Conservation (phyloP, 2,888 invertebrate genomes). For the Parnassius smintheus region DNA sequence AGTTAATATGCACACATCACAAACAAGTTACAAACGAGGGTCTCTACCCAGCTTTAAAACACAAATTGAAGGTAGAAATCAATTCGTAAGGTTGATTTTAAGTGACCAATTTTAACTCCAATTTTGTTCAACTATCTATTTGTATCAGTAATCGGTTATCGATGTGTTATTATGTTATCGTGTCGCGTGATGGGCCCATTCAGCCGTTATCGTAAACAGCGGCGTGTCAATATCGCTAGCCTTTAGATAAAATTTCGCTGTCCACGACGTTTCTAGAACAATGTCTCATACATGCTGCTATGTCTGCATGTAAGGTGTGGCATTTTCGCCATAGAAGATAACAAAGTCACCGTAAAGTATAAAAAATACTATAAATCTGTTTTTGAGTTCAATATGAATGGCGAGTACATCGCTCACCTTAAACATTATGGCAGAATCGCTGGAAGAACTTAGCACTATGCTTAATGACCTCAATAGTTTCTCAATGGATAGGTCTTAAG, state of each 20-base stretch:
- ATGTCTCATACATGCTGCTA: constrained; percentile 7
- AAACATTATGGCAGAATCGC: too few relatives aligned
- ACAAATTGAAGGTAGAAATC: too few relatives aligned
- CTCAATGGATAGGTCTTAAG: too few relatives aligned
- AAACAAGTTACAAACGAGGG: too few relatives aligned
- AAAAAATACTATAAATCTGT: too few relatives aligned
- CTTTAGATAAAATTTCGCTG: constrained; percentile 13
- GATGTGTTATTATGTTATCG: constrained; percentile 3
- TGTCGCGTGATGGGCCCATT: constrained; percentile 17
- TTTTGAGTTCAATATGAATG: too few relatives aligned
- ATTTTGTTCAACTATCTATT: constrained; percentile 5
- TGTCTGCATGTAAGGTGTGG: constrained; percentile 1
- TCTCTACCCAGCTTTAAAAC: too few relatives aligned
- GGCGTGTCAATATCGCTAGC: constrained; percentile 22
- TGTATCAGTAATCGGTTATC: constrained; percentile 9
- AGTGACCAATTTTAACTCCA: not conserved
- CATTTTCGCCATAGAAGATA: constrained; percentile 6
- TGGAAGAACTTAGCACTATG: too few relatives aligned
- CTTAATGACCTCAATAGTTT: too few relatives aligned
- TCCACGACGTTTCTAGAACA: constrained; percentile 23
- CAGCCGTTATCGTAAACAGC: constrained; percentile 14
- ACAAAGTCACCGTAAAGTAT: not conserved
- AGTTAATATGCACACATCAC: too few relatives aligned
- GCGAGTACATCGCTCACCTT: too few relatives aligned
- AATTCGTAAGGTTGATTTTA: too few relatives aligned